phyloP scores from a whole-genome alignment of 2,113 vertebrate genomes.

The Mirza zaza region DNA sequence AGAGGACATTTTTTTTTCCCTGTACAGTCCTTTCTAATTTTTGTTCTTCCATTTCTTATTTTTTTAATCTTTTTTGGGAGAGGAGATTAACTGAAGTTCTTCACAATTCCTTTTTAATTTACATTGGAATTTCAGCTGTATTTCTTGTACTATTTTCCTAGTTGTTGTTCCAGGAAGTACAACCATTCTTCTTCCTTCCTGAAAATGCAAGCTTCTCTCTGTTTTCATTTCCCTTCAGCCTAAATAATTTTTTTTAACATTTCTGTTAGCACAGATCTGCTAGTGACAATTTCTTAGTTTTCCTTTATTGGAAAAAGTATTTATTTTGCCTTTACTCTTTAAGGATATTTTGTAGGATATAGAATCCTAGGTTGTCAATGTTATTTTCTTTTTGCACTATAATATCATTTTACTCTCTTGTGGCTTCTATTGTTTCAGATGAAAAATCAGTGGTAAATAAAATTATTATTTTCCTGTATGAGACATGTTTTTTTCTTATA shows the following conservation, averaged over 20 bases:
- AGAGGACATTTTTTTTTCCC: background rate
- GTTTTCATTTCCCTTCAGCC: background rate
- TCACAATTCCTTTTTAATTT: background rate
- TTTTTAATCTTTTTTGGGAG: background rate
- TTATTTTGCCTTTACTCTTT: background rate
- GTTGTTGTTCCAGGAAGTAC: background rate
- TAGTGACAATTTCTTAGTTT: background rate
- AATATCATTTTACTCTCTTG: background rate
- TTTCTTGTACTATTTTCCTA: background rate
- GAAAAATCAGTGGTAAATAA: background rate
- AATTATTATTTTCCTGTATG: background rate
- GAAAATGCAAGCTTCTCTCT: background rate
- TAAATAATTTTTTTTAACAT: background rate
- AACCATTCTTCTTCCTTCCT: background rate
- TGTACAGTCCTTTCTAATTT: background rate
- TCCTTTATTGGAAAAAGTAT: background rate
- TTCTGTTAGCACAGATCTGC: background rate
- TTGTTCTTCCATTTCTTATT: background rate
- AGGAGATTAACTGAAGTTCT: background rate
- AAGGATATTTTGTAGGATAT: background rate
- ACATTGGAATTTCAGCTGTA: background rate
- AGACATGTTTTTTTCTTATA: background rate
- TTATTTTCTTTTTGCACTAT: background rate
- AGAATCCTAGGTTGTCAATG: background rate
- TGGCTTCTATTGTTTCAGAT: background rate